Base-by-base conservation (phyloP, 1,140 invertebrate species). In the Zaprionus camerounensis region DNA sequence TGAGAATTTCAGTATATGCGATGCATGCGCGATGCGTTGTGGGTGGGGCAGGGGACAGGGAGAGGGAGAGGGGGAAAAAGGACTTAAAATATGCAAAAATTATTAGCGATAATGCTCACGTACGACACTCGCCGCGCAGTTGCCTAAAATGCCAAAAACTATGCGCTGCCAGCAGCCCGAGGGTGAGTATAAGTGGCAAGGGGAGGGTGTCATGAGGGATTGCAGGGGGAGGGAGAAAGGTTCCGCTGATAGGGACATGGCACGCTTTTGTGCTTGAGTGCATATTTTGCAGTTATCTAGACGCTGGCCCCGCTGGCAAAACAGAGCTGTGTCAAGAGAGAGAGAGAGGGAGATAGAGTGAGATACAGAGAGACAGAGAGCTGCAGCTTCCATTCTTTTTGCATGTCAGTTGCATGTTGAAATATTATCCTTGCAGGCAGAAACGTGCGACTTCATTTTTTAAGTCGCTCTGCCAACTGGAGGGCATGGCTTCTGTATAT, bases 31-130 rank as follows among this genome's bases (percentile, higher is more conserved):
- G 46, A 46, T 59, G 62, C 51, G 64, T 63, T 34, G 41, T 44
- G 66, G 70, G 71, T 17, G 66, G 69, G 11, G n/a, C 34, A 13
- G 31, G n/a, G 65, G 55, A n/a, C 12, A 15, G n/a, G 5, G n/a
- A 34, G 6, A 20, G 28, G 2, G 9, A 20, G 20, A 20, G 20
- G 20, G 4, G 0, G n/a, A 7, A 11, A 15, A 11, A 12, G 58
- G 20, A 53, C 41, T 63, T 57, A 71, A 88, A 88, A 90, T 90
- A 90, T 90, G 82, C 82, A 90, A 85, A 90, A 90, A 91, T 91
- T 91, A 91, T 91, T 91, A 91, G 81, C 88, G 81, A 91, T 91
- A 91, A 91, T 91, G 83, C 88, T 91, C 88, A 91, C 88, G 88
- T 91, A 91, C 88, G 68, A 81, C 81, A 84, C 78, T 84, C 78